Base-by-base conservation (phyloP, 2,888 invertebrate genomes). In the Drosophila seclusa region DNA sequence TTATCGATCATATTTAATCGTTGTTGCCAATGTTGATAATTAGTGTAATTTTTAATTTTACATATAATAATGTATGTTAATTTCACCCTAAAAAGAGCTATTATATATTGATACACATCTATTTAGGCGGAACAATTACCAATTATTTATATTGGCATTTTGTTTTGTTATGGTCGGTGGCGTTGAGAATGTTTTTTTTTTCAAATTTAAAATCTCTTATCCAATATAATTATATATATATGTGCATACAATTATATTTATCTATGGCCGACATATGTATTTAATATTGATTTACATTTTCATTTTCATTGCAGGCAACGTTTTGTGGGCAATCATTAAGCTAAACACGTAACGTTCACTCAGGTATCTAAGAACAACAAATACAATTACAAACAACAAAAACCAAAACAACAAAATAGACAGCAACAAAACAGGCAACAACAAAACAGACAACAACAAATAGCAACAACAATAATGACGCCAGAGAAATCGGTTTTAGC, bases 401-500 rank as follows among this genome's bases (percentile, higher is more conserved):
- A 67, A 53, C 48, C 42, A 53, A 18, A 59, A 42, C 27, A 57
- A 42, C 24, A 18, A 70, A 62, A 49, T 13, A 53, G 27, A 29
- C 13, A 68, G 55, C 38, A 64, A 61, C 24, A 72, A 52, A 32
- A 48, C 21, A 50, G 27, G 27, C 24, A 53, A 57, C 59, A 27
- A 61, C 59, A 42, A 53, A 50, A 53, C 36, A 53, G 40, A 32
- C 11, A 65, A 60, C 42, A 69, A 58, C n/a, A 70, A 52, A 32
- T 38, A 61, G 34, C 49, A 79, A 54, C 36, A 67, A 68, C 40
- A 74, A 78, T 66, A 75, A 92, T 92, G 92, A 90, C 92, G 82
- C 92, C 92, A 64, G 92, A 92, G 74, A 92, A 92, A 80, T 92
- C 92, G 52, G 87, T 92, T 82, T 81, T 91, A 89, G 92, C 92